Evolutionary conservation across 2,888 invertebrate genomes (phyloP).

Genomic region (Rhynchonema sp.): DNA sequence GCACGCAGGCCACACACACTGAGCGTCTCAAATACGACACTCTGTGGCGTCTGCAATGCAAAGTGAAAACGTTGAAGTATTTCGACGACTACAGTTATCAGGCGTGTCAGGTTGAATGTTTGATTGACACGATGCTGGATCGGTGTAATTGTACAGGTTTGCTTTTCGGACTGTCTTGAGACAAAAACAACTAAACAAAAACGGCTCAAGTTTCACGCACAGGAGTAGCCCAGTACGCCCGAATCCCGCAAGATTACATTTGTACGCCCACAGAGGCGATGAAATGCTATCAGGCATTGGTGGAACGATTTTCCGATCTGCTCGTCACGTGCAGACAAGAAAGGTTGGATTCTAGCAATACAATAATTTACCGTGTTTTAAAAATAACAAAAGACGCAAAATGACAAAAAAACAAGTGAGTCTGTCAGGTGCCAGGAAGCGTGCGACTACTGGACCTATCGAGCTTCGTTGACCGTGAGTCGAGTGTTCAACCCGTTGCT

Average conservation of each 20-base stretch:
- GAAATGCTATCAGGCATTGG: too few species aligned
- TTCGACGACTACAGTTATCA: slow-evolving; percentile 1
- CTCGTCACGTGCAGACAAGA: too few species aligned
- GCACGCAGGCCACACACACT: background rate
- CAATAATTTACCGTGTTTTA: too few species aligned
- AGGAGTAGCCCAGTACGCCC: background rate
- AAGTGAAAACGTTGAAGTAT: background rate
- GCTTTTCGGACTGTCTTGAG: too few species aligned
- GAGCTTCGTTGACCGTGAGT: background rate
- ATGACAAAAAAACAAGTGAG: too few species aligned
- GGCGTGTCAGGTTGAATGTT: slow-evolving; percentile 4
- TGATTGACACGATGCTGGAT: slow-evolving; percentile 1
- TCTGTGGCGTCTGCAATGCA: background rate
- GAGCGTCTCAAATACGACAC: background rate
- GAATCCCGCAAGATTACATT: background rate
- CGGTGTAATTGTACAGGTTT: slow-evolving; percentile 3
- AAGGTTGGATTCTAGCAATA: too few species aligned
- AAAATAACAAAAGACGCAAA: too few species aligned
- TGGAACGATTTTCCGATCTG: too few species aligned
- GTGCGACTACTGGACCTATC: slow-evolving; percentile 4
- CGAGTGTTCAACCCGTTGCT: slow-evolving; percentile 1
- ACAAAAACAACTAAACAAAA: too few species aligned
- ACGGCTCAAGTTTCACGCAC: too few species aligned
- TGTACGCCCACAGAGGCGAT: background rate
- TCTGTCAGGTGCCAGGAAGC: background rate